Percentiles rank a stretch among this genome's conserved stretches.
Conservation (phyloP, 2,113 vertebrate genomes). For the Sphyrna mokarran region DNA sequence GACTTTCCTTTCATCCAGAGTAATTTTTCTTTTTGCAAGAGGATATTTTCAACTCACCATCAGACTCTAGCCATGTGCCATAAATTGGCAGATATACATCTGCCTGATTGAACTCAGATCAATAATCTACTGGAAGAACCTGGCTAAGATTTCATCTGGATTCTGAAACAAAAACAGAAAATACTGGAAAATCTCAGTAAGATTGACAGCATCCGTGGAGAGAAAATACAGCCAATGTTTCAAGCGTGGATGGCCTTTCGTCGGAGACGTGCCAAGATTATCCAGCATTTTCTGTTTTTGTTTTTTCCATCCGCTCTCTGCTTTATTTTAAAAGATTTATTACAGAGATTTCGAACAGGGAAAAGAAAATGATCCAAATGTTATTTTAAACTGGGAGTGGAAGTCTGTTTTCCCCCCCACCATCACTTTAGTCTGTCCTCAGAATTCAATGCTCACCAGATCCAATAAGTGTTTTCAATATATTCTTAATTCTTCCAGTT, state of each 20-base stretch:
- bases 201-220: too few relatives aligned
- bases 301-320: background rate
- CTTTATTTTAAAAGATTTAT: background rate
- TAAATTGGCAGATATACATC: background rate
- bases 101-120: background rate
- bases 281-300: too few relatives aligned
- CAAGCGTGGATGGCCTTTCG: too few relatives aligned
- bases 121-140: background rate
- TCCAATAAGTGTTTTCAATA: background rate
- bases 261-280: too few relatives aligned
- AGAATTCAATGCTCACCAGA: background rate
- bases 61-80: background rate
- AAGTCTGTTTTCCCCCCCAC: background rate
- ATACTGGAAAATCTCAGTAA: too few relatives aligned
- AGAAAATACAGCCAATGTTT: too few relatives aligned
- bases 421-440: background rate
- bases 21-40: background rate
- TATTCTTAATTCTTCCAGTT: background rate
- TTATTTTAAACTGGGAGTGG: background rate
- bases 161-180: too few relatives aligned
- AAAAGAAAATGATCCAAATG: background rate
- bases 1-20: background rate
- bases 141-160: background rate
- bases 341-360: background rate
- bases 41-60: background rate